Percentiles rank a stretch among this genome's conserved stretches.
These are phyloP conservation scores for Furcifer pardalis DNA, from an alignment of 2,797 vertebrate species.

Conservation along the genomic window DNA sequence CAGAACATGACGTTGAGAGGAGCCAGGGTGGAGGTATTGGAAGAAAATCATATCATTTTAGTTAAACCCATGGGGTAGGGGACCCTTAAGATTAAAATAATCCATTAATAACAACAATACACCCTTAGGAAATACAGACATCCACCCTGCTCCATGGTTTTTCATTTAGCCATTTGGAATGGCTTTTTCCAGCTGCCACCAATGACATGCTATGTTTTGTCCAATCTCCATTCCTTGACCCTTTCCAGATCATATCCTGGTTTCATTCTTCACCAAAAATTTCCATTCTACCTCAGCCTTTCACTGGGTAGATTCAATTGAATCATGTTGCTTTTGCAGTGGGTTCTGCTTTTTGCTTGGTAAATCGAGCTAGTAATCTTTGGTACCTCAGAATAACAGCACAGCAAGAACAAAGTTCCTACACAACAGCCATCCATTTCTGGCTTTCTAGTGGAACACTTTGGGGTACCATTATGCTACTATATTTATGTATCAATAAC, in stretches of 20 bases:
- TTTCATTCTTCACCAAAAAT: background rate
- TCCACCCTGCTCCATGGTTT: background rate
- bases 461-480: background rate
- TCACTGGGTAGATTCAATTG: background rate
- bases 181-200: background rate
- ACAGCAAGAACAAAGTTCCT: background rate
- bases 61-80: background rate
- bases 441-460: background rate
- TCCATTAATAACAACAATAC: no score
- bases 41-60: background rate
- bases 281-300: background rate
- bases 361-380: background rate
- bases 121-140: background rate
- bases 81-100: background rate
- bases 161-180: background rate
- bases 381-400: background rate
- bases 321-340: background rate
- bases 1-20: background rate
- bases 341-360: background rate
- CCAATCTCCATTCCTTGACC: background rate
- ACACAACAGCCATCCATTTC: no score
- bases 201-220: background rate
- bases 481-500: background rate
- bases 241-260: background rate
- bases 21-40: background rate